These are phyloP conservation scores for Onthophagus sagittarius DNA, from an alignment of 2,888 invertebrate species.

Conservation along the genomic window DNA sequence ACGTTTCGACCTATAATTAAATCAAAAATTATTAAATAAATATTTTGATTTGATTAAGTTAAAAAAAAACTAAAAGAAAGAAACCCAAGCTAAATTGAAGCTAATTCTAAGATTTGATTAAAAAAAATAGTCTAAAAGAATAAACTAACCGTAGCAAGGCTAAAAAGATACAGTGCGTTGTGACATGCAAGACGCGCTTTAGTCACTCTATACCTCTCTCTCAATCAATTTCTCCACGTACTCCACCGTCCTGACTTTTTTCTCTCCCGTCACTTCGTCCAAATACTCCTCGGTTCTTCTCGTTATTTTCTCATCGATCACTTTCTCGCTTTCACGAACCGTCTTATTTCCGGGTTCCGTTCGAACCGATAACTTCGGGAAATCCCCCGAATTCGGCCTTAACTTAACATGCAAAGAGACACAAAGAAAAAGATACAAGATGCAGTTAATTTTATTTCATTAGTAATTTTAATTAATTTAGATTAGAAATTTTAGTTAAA, in stretches of 20 bases:
- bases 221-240: conserved; percentile 94
- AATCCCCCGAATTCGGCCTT: conserved; percentile 63
- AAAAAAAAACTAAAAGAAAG: neutral
- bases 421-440: conserved; percentile 33
- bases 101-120: neutral
- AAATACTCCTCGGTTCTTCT: conserved; percentile 83
- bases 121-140: conserved; percentile 20
- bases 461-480: neutral
- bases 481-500: too few relatives aligned
- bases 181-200: neutral
- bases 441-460: conserved; percentile 35
- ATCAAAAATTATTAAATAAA: neutral
- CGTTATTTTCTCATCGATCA: conserved; percentile 84
- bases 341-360: conserved; percentile 80
- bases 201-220: conserved; percentile 71
- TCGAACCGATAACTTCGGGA: conserved; percentile 83
- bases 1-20: conserved; percentile 73
- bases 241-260: conserved; percentile 85
- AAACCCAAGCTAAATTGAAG: neutral
- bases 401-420: conserved; percentile 37
- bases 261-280: conserved; percentile 81
- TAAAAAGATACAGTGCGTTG: conserved; percentile 28
- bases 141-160: conserved; percentile 41
- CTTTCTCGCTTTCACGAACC: conserved; percentile 84
- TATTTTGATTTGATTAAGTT: neutral